Percentiles rank a stretch among this genome's conserved stretches.
These are phyloP conservation scores for Drosophila novamexicana DNA, from an alignment of 1,140 invertebrate species.

Conservation along the genomic window DNA sequence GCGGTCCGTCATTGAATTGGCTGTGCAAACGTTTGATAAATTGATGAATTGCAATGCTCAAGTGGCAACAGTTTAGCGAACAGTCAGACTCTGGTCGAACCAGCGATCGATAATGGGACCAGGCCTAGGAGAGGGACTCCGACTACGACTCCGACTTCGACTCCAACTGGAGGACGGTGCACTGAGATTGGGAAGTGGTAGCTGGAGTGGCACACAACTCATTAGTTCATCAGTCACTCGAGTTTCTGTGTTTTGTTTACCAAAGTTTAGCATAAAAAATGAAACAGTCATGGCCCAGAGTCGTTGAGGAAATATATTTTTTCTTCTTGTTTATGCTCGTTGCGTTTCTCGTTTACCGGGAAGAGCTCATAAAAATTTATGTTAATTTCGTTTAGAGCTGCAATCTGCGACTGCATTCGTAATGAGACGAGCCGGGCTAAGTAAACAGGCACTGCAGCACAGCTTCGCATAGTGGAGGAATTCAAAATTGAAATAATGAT, in stretches of 20 bases:
- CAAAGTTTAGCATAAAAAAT: slow-evolving; percentile 74
- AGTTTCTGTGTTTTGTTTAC: slow-evolving; percentile 59
- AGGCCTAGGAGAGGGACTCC: background rate
- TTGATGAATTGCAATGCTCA: slow-evolving; percentile 74
- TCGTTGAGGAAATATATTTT: slow-evolving; percentile 11
- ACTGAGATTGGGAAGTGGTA: slow-evolving; percentile 10
- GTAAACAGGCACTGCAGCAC: slow-evolving; percentile 52
- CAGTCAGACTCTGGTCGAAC: slow-evolving; percentile 16
- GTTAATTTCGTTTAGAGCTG: slow-evolving; percentile 78
- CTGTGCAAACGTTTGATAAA: slow-evolving; percentile 70
- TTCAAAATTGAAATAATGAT: slow-evolving; percentile 80
- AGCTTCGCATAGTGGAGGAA: slow-evolving; percentile 24
- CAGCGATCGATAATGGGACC: slow-evolving; percentile 51
- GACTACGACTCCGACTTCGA: background rate
- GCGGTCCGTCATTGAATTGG: slow-evolving; percentile 69
- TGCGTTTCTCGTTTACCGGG: slow-evolving; percentile 40
- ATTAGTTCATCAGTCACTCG: slow-evolving; percentile 46
- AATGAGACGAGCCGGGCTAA: slow-evolving; percentile 59
- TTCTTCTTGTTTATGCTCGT: slow-evolving; percentile 14
- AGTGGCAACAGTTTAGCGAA: slow-evolving; percentile 76
- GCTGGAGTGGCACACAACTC: slow-evolving; percentile 47
- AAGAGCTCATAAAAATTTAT: slow-evolving; percentile 75
- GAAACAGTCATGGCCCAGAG: slow-evolving; percentile 62
- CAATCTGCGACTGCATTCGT: slow-evolving; percentile 72
- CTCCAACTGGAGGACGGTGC: background rate